Conservation (phyloP, 2,113 vertebrate species). For the Polypterus bichir region DNA sequence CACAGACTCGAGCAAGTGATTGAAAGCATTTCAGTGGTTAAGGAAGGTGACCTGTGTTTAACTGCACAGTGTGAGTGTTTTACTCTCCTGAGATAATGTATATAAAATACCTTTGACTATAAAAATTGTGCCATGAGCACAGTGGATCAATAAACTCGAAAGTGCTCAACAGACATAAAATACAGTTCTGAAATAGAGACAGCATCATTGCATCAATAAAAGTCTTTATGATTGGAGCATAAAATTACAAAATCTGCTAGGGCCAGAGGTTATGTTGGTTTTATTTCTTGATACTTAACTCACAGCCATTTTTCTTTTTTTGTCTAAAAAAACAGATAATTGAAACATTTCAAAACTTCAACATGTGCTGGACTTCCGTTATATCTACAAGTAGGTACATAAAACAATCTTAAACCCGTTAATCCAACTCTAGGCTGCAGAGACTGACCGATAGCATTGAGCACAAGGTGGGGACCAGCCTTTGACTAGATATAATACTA, state of each 20-base stretch:
- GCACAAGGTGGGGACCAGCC: too few species aligned
- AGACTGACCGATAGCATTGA: too few species aligned
- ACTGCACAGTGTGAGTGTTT: neutral
- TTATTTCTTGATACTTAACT: neutral
- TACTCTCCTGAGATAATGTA: constrained; percentile 7
- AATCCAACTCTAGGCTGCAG: too few species aligned
- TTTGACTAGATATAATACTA: too few species aligned
- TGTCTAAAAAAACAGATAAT: neutral
- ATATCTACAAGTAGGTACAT: too few species aligned
- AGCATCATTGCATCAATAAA: constrained; percentile 5
- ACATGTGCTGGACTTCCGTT: too few species aligned
- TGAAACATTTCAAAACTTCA: neutral
- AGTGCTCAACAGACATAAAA: constrained; percentile 5
- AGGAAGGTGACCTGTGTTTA: constrained; percentile 10
- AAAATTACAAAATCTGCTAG: constrained; percentile 1
- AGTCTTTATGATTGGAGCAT: neutral
- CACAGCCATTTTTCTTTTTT: neutral
- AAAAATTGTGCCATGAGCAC: constrained; percentile 7
- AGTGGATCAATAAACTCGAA: constrained; percentile 6
- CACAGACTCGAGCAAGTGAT: neutral
- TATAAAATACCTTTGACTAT: neutral
- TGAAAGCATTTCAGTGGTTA: neutral
- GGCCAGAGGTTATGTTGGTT: neutral
- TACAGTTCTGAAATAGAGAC: neutral
- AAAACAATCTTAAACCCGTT: too few species aligned